phyloP scores from a whole-genome alignment of 2,797 vertebrate genomes.

The Trematomus bernacchii region DNA sequence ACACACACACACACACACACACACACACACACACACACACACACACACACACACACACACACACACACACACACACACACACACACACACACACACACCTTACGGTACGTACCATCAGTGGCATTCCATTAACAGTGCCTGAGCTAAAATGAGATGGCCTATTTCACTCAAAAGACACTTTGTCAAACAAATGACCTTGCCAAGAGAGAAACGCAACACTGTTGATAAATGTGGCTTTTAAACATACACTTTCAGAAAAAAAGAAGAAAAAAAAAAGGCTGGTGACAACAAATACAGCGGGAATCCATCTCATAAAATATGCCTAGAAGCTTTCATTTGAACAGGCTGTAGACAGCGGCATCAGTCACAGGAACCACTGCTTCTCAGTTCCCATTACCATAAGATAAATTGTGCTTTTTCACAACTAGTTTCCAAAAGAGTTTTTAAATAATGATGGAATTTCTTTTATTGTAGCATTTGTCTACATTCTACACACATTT shows the following conservation, averaged over 20 bases:
- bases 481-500: background rate
- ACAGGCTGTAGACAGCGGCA: slow-evolving; percentile 65
- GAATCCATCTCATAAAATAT: slow-evolving; percentile 81
- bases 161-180: slow-evolving; percentile 76
- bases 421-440: slow-evolving; percentile 40
- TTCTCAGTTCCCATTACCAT: slow-evolving; percentile 60
- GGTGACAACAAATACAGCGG: slow-evolving; percentile 73
- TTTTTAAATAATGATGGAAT: slow-evolving; percentile 24
- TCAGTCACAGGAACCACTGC: slow-evolving; percentile 68
- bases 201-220: slow-evolving; percentile 57
- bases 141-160: slow-evolving; percentile 73
- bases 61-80: slow-evolving; percentile 52
- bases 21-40: slow-evolving; percentile 52
- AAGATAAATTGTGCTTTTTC: slow-evolving; percentile 34
- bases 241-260: slow-evolving; percentile 70
- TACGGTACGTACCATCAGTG: slow-evolving; percentile 61
- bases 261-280: slow-evolving; percentile 44
- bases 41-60: slow-evolving; percentile 52
- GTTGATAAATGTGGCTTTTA: slow-evolving; percentile 82
- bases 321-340: slow-evolving; percentile 76
- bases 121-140: slow-evolving; percentile 71
- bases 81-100: slow-evolving; percentile 5
- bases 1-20: too few species aligned
- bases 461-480: background rate
- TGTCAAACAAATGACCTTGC: slow-evolving; percentile 82